A percentile compares a stretch with the other conserved stretches of the same genome.
Conservation (phyloP, 2,797 vertebrate species). For the Catharus ustulatus region DNA sequence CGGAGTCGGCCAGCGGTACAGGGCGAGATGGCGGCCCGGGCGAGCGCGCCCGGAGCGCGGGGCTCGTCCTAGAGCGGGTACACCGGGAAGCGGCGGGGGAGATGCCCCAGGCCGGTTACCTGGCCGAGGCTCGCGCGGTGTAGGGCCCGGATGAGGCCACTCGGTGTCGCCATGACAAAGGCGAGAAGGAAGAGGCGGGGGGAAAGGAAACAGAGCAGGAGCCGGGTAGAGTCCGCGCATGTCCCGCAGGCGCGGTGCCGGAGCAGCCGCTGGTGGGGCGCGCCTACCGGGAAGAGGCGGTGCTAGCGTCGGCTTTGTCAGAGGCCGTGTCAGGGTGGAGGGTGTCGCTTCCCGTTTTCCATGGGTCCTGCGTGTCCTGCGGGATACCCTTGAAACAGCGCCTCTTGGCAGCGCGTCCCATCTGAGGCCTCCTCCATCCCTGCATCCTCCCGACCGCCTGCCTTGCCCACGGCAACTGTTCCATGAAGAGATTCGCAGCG, state of each 20-base stretch:
- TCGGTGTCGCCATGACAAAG: slow-evolving; percentile 42
- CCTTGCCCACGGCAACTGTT: rapidly evolving
- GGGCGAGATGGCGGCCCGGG: background rate
- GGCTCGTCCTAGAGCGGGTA: too few relatives aligned
- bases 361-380: rapidly evolving
- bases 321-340: rapidly evolving
- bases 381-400: rapidly evolving
- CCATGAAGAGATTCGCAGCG: rapidly evolving
- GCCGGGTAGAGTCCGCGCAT: background rate
- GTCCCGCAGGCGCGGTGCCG: background rate
- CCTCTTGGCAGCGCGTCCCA: rapidly evolving
- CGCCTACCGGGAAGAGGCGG: background rate
- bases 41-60: rapidly evolving
- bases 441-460: rapidly evolving
- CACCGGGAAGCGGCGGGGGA: too few relatives aligned
- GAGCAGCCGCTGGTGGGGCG: background rate
- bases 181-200: background rate
- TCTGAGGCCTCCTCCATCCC: rapidly evolving
- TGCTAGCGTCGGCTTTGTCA: rapidly evolving
- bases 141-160: slow-evolving; percentile 30
- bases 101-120: background rate
- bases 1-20: rapidly evolving
- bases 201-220: rapidly evolving
- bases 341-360: rapidly evolving
- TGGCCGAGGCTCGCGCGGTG: slow-evolving; percentile 38